A percentile compares a stretch with the other conserved stretches of the same genome.
These are phyloP conservation scores for Climacteris rufus DNA, from an alignment of 2,113 vertebrate species.

Conservation along the genomic window DNA sequence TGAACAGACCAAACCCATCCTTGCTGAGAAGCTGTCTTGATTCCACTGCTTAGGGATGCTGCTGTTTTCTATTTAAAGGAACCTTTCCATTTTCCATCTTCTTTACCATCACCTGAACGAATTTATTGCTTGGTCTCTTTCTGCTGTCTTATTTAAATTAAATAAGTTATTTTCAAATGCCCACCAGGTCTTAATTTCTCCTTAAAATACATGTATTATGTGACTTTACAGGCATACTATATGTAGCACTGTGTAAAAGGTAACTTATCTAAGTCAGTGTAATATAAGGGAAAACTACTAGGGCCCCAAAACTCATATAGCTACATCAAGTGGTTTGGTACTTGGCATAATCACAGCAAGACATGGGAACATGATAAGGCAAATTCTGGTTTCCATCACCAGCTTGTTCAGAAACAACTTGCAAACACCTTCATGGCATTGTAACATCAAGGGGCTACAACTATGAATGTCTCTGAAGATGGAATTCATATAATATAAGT, in stretches of 20 bases:
- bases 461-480: background rate
- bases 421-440: background rate
- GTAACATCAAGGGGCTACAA: background rate
- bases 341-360: background rate
- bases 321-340: background rate
- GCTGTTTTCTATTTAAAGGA: background rate
- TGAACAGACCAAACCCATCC: background rate
- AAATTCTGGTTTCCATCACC: background rate
- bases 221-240: background rate
- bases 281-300: background rate
- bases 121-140: background rate
- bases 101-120: background rate
- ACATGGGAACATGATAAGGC: accelerated
- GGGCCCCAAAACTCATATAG: background rate
- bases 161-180: background rate
- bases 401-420: background rate
- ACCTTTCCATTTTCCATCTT: background rate
- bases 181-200: background rate
- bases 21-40: background rate
- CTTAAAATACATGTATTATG: background rate
- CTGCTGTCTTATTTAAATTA: background rate
- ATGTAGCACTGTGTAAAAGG: background rate
- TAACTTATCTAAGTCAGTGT: background rate
- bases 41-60: background rate
- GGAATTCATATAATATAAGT: background rate